Evolutionary conservation across 1,140 invertebrate species (phyloP).

Genomic region (Atta colombica): DNA sequence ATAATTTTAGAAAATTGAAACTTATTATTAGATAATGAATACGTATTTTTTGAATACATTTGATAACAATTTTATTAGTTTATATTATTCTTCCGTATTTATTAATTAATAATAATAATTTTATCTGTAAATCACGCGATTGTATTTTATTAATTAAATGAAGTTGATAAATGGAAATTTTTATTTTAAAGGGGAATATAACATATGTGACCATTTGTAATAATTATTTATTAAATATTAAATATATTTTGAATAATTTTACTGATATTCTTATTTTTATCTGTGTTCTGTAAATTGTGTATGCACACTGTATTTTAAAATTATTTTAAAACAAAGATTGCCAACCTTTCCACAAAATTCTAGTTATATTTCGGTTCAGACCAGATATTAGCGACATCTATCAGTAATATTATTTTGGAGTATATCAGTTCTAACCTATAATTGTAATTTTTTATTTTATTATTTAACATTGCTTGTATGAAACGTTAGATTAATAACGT

Average conservation of each 20-base stretch:
- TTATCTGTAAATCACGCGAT: background rate
- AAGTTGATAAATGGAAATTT: background rate
- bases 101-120: background rate
- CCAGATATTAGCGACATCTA: background rate
- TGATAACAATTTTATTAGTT: constrained; percentile 7
- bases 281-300: too few species aligned
- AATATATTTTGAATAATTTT: background rate
- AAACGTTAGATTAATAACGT: background rate
- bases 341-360: background rate
- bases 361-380: background rate
- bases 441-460: background rate
- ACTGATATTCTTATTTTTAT: background rate
- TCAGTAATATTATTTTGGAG: constrained; percentile 1
- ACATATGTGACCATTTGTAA: background rate
- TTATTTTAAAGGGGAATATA: background rate
- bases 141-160: background rate
- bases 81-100: too few species aligned
- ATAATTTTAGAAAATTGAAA: constrained; percentile 5
- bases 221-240: background rate
- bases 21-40: background rate
- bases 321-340: background rate
- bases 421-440: background rate
- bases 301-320: background rate
- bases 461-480: background rate
- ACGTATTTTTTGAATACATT: background rate